phyloP scores from a whole-genome alignment of 2,113 vertebrate genomes.

The Bubo blakistoni region DNA sequence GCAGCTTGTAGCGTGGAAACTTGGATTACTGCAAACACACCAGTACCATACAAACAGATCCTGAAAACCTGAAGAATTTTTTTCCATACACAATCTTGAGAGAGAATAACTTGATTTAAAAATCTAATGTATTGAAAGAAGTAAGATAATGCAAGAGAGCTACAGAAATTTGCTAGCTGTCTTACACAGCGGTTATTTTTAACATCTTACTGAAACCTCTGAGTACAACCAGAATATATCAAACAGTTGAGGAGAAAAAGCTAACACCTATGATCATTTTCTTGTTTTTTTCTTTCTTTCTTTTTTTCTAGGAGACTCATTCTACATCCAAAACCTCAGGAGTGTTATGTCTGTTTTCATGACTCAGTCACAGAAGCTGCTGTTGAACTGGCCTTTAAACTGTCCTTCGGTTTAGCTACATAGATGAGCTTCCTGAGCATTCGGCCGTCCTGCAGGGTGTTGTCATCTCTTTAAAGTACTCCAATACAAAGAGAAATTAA shows the following conservation, averaged over 20 bases:
- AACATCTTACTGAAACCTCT: not conserved
- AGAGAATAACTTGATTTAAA: not conserved
- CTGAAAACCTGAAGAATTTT: not conserved
- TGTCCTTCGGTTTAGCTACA: constrained; percentile 87
- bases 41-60: not conserved
- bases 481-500: not conserved
- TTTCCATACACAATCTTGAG: not conserved
- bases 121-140: not conserved
- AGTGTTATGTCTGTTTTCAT: constrained; percentile 96
- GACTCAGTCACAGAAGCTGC: constrained; percentile 91
- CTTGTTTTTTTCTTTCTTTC: not conserved
- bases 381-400: constrained; percentile 92
- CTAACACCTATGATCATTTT: not conserved
- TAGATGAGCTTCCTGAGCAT: constrained; percentile 48
- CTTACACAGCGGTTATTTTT: not conserved
- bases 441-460: not conserved
- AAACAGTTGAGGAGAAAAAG: not conserved
- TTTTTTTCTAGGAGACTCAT: constrained; percentile 83
- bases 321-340: constrained; percentile 88
- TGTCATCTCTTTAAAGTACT: not conserved
- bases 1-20: not conserved
- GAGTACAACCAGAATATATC: not conserved
- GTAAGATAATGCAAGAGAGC: not conserved
- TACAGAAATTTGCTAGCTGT: not conserved
- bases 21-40: not conserved